Base-by-base conservation (phyloP, 2,888 invertebrate genomes). In the Lysandra coridon region DNA sequence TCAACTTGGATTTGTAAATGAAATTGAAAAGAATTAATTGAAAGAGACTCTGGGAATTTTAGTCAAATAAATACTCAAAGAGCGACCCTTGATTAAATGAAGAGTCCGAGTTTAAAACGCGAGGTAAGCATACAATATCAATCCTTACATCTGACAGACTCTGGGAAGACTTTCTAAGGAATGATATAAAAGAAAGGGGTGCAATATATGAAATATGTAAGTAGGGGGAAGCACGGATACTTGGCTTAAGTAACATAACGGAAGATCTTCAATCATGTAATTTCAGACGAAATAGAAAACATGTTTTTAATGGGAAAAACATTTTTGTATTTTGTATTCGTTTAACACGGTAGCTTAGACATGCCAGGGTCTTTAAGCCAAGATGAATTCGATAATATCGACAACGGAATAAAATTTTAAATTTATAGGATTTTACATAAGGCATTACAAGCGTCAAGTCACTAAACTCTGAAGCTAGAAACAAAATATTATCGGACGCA, bases 71-170 rank as follows among this genome's bases (percentile, higher is more conserved):
- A 89, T 86, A 89, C 84, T 85, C 87, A 86, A 88, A 88, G 86
- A 86, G 87, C 84, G 84, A 85, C 83, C 86, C 87, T 85, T 89
- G 87, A 90, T 91, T 89, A 90, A 90, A 90, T 88, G 87, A 88
- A 88, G 87, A 88, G 85, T 87, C 87, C 86, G 86, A 87, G 86
- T 88, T 85, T 85, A 86, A 88, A 88, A 87, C 85, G 85, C 87
- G 85, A 83, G 83, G 85, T 85, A 83, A 79, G 83, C 85, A 85
- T 85, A 86, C 86, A 86, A 87, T 87, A 87, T 88, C 88, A 85
- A 82, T 85, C 17, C 62, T 64, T 64, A 73, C 74, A 57, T 44
- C 62, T 62, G 74, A 30, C 73, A 75, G 33, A 44, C 40, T 37
- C 62, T 40, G n/a, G 7, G 62, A 62, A 62, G 44, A 75, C 57